Base-by-base conservation (phyloP, 2,888 invertebrate genomes). In the Drosophila anceps region DNA sequence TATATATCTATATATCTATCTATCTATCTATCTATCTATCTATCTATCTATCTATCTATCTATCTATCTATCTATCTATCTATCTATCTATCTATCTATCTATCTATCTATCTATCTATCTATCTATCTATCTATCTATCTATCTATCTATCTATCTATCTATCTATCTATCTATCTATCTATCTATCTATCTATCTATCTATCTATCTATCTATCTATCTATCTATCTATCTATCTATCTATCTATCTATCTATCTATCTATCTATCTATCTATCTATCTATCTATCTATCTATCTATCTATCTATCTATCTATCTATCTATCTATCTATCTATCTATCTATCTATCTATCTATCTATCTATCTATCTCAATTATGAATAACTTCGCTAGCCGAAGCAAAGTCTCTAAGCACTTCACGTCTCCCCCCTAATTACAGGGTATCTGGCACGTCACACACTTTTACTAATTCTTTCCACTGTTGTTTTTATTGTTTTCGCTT, bases 401-500 rank as follows among this genome's bases (percentile, higher is more conserved):
- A 24, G 8, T 9, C 15, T 15, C 24, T 27, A 15, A 39, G 6
- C n/a, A 4, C n/a, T n/a, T 41, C 1, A 9, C n/a, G 13, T 18
- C 15, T 15, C 2, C 5, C 2, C 4, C 4, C 18, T 29, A 54
- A n/a, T 7, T 20, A 29, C 57, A 57, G 57, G 31, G 57, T 43
- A 57, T 43, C 43, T 15, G 31, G 2, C 10, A 15, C 29, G 31
- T 31, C 13, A 4, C 3, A 6, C 43, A 54, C 35, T 27, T 7
- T 31, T 20, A 31, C 41, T 31, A 4, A 53, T 72, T 55, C 33
- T 43, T 2, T 1, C 6, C 27, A 44, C 6, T 37, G 35, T 6
- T 60, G 37, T 24, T 59, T 29, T 4, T 35, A 13, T 60, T 73
- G 55, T 37, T 61, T 46, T 37, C 46, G 71, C 57, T 53, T 61